These are phyloP conservation scores for Incurvaria masculella DNA, from an alignment of 2,888 invertebrate species.

Conservation along the genomic window DNA sequence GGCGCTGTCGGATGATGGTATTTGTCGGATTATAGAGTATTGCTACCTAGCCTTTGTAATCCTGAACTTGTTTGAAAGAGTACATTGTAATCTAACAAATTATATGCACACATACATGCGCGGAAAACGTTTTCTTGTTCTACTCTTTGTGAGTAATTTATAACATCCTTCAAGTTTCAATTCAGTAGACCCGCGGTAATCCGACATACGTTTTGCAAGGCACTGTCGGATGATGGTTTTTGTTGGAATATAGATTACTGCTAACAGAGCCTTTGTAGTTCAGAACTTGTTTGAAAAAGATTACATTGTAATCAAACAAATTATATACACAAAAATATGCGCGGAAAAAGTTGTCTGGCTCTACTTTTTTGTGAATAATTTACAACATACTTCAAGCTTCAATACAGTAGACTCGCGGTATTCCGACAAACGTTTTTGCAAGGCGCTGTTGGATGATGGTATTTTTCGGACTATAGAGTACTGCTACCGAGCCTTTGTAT, in stretches of 20 bases:
- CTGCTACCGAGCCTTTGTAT: too few relatives aligned
- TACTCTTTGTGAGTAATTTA: background rate
- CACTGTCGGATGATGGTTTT: slow-evolving; percentile 15
- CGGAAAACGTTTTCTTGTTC: background rate
- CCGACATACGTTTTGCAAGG: slow-evolving; percentile 14
- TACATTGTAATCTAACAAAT: too few relatives aligned
- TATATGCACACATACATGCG: background rate
- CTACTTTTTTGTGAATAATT: background rate
- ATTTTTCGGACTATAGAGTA: slow-evolving; percentile 14
- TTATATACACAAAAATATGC: background rate
- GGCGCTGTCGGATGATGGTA: slow-evolving; percentile 15
- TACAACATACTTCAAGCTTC: background rate
- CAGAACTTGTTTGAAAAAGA: too few relatives aligned
- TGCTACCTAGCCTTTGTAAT: too few relatives aligned
- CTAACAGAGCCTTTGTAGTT: too few relatives aligned
- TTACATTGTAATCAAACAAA: too few relatives aligned
- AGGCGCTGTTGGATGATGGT: slow-evolving; percentile 15
- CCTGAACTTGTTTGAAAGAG: too few relatives aligned
- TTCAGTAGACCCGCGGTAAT: slow-evolving; percentile 15
- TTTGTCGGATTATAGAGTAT: slow-evolving; percentile 15
- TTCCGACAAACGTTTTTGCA: slow-evolving; percentile 14
- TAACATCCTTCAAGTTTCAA: background rate
- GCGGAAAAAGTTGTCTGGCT: too few relatives aligned
- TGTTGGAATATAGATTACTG: slow-evolving; percentile 14
- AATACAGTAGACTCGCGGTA: slow-evolving; percentile 15